Evolutionary conservation across 2,113 vertebrate genomes (phyloP), one percentile per base, ranked within the genome.

Genomic region (Aspidoscelis tigris): DNA sequence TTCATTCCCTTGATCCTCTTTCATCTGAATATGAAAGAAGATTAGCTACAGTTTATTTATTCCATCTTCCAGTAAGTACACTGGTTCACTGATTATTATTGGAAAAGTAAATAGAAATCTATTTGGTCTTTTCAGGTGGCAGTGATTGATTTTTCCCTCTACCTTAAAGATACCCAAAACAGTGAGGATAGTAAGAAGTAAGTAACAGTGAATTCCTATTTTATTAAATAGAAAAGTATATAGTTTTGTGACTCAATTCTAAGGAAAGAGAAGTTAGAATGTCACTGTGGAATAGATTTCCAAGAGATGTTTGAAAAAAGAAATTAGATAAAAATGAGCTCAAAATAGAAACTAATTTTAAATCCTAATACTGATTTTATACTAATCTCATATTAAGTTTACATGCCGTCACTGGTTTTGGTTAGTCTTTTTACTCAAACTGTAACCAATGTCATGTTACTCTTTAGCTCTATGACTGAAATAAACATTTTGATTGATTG

Each of bases 61-160:
- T 64, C 72, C 26, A 61, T 61, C 18, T 61, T 58, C 18, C 18
- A 20, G 73, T 44, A 70, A 66, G 10, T 16, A 16, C 11, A 18
- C 58, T 61, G 58, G 18, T 61, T 61, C 14, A 61, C 58, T 61
- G 18, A 61, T 61, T 61, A 61, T 69, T 55, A 65, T 53, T 70
- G 86, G 24, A 7, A 39, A 33, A 83, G n/a, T 81, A 10, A 83
- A 24, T 78, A 90, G 58, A 61, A 76, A 26, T 41, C 55, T 80
- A 82, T 44, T 44, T 79, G 1, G 70, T 1, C 86, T 88, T 94
- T 95, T 86, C 92, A 99, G 99, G 98, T 99, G 92, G 98, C 97
- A 78, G 97, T 99, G 88, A 99, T 99, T 66, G 99, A 99, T 91
- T 99, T 99, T 92, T 99, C 99, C 24, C 95, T 99, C 84, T 99